Base-by-base conservation (phyloP, 2,888 invertebrate species). In the Phorcus lineatus region DNA sequence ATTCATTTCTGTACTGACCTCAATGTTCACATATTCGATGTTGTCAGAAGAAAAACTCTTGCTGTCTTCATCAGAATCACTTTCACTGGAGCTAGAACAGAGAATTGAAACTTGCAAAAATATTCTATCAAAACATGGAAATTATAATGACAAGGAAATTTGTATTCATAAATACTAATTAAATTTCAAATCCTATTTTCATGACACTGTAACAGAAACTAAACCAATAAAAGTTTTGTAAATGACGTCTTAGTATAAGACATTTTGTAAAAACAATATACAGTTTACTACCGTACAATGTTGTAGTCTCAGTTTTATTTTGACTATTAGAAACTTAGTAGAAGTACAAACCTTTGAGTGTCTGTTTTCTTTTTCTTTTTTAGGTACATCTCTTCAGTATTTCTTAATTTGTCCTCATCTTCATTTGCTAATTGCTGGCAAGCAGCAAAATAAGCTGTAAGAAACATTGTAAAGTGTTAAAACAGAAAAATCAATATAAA, bases 1-100 rank as follows among this genome's bases (percentile, higher is more conserved):
- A 47, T 13, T 47, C 13, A 11, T 11, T 47, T 47, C 9, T 13
- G 11, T 47, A 31, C 36, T 77, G 57, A 86, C 86, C 82, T 84
- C 80, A 83, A 81, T 85, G 17, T 79, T 54, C 19, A 82, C 78
- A 80, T 85, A 87, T n/a, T 78, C 79, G 28, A 78, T 78, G 77
- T 84, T 84, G 75, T 87, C 86, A 31, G 84, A 82, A 62, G 86
- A 85, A 76, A 83, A 82, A 83, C 85, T 85, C 28, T 77, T 62
- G 70, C 77, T 82, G 55, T 84, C 83, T 24, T 62, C 47, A 28
- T 82, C 84, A 24, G 77, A 81, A 24, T 81, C 79, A 22, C 77
- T 79, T 19, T 80, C 77, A 66, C 82, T 81, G 77, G 62, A 77
- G 40, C 19, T 40, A 19, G 9, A 55, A 52, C 36, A 31, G 66